Conservation (phyloP, 2,888 invertebrate genomes). For the Hyposoter dolosus region DNA sequence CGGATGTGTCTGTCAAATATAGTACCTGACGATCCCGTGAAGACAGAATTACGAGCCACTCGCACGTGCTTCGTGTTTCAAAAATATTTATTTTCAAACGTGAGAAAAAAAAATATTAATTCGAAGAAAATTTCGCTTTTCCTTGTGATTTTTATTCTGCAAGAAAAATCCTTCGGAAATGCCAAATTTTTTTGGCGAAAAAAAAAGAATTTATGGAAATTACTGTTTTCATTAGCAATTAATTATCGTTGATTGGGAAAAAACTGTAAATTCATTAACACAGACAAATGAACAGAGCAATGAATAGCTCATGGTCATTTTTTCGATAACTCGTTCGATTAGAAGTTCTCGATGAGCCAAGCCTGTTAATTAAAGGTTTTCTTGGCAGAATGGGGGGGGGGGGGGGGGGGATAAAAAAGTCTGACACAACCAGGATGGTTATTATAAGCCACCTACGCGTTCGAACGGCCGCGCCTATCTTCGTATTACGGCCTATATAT, state of each 20-base stretch:
- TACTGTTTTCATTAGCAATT: not conserved
- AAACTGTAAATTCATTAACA: not conserved
- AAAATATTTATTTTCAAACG: conserved; percentile 7
- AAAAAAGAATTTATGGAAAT: not conserved
- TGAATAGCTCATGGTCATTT: conserved; percentile 25
- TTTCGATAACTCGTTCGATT: conserved; percentile 50
- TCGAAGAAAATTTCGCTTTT: not conserved
- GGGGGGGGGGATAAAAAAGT: conserved; percentile 30
- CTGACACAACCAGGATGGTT: conserved; percentile 34
- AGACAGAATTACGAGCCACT: conserved; percentile 18
- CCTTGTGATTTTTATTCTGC: not conserved
- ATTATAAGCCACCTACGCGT: conserved; percentile 63
- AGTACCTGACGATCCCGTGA: conserved; percentile 5
- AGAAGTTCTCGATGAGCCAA: conserved; percentile 44
- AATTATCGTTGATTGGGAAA: not conserved
- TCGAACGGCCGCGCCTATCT: conserved; percentile 57
- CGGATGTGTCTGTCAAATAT: conserved; percentile 6
- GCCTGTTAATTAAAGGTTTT: conserved; percentile 63
- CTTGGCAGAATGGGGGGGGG: not conserved
- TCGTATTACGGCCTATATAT: conserved; percentile 45
- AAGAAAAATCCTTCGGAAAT: not conserved
- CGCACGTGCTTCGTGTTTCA: conserved; percentile 5
- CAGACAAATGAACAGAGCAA: not conserved
- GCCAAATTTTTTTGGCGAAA: not conserved
- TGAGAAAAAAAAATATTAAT: not conserved